Conservation (phyloP, 1,140 invertebrate species). For the Ceratosolen fusciceps region DNA sequence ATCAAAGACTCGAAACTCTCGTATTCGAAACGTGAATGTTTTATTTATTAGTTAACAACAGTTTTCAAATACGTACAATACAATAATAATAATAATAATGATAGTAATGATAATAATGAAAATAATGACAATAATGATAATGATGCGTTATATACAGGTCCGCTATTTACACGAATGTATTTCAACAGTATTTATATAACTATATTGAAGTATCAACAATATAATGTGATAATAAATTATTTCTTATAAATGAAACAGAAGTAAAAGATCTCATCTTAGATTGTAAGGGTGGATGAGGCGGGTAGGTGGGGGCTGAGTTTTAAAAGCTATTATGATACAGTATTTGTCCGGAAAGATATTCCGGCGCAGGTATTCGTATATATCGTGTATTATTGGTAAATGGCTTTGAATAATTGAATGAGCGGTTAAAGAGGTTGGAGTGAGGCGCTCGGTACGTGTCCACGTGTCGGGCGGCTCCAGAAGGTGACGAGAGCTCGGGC, state of each 20-base stretch:
- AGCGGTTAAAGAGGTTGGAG: no score
- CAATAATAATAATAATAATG: no score
- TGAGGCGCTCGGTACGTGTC: no score
- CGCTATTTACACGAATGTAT: slow-evolving; percentile 64
- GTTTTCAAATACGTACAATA: slow-evolving; percentile 64
- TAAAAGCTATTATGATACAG: slow-evolving; percentile 22
- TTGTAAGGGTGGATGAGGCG: slow-evolving; percentile 1
- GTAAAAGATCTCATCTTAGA: slow-evolving; percentile 38
- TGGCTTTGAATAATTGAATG: slow-evolving; percentile 23
- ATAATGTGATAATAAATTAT: slow-evolving; percentile 56
- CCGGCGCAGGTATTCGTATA: background rate
- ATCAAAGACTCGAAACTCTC: no score
- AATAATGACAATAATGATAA: no score
- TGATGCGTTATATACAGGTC: slow-evolving; percentile 60
- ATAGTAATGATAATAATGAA: no score
- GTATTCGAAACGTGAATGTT: slow-evolving; percentile 43
- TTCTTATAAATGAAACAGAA: slow-evolving; percentile 61
- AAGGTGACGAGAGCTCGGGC: no score
- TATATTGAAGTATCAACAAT: slow-evolving; percentile 48
- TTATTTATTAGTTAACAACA: slow-evolving; percentile 70
- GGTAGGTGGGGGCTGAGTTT: no score
- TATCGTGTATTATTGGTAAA: slow-evolving; percentile 15
- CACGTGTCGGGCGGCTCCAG: no score
- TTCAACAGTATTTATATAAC: slow-evolving; percentile 61
- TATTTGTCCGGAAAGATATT: slow-evolving; percentile 9